Evolutionary conservation across 2,888 invertebrate genomes (phyloP).

Genomic region (Andrena camellia): DNA sequence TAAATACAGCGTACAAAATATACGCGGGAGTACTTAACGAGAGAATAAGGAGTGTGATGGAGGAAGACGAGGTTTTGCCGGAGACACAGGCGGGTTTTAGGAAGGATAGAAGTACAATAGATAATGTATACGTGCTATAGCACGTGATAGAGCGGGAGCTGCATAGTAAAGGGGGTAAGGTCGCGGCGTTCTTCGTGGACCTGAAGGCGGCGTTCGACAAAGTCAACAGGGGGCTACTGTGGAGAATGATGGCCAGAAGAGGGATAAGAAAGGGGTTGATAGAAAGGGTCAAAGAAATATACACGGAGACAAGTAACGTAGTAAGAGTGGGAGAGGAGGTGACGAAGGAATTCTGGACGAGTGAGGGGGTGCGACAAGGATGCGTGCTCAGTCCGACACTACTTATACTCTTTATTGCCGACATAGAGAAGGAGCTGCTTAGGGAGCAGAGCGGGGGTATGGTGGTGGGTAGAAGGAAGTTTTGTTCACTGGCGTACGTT

Average conservation of each 20-base stretch:
- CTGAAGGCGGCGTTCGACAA: neutral
- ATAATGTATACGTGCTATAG: neutral
- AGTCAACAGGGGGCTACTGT: neutral
- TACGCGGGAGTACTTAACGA: constrained; percentile 11
- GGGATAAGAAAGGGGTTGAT: neutral
- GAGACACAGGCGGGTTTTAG: neutral
- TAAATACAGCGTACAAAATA: neutral
- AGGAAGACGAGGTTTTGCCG: neutral
- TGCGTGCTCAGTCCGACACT: neutral
- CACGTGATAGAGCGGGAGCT: neutral
- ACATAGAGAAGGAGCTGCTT: neutral
- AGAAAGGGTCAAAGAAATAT: neutral
- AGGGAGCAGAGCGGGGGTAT: neutral
- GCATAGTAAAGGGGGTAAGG: neutral
- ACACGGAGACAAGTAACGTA: neutral
- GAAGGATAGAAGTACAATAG: neutral
- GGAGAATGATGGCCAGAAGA: neutral
- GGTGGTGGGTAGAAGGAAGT: neutral
- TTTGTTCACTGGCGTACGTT: neutral
- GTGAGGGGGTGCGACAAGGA: neutral
- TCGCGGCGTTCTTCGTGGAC: neutral
- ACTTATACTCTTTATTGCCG: neutral
- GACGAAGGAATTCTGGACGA: neutral
- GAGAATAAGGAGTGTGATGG: neutral
- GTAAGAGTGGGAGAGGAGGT: neutral